Conservation (phyloP, 2,888 invertebrate genomes). For the Bellardia bayeri region DNA sequence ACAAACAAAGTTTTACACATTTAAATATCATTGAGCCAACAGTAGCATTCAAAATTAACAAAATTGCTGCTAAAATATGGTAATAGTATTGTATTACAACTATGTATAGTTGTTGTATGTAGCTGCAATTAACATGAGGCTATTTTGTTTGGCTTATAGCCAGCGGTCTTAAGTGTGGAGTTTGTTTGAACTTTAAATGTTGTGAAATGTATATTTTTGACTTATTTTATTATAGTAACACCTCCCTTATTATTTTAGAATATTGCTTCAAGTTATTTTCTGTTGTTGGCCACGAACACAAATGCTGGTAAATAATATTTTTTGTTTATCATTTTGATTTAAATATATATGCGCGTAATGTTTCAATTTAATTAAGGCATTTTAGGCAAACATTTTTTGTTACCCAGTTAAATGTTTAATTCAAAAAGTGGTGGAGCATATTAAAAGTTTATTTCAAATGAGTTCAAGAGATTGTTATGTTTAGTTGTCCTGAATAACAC, state of each 20-base stretch:
- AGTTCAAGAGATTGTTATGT: no score
- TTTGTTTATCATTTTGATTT: no score
- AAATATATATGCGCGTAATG: no score
- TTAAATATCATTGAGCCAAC: neutral
- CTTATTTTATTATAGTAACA: neutral
- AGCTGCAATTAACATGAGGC: neutral
- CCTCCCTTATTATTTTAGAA: neutral
- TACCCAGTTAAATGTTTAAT: no score
- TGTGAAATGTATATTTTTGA: neutral
- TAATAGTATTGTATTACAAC: constrained; percentile 11
- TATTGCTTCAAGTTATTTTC: neutral
- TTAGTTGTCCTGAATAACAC: no score
- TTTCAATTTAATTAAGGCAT: no score
- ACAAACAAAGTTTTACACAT: neutral
- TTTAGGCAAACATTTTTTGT: no score
- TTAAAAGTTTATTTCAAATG: no score
- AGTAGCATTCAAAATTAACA: neutral
- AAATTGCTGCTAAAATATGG: neutral
- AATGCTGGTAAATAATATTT: neutral
- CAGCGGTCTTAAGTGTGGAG: constrained; percentile 12
- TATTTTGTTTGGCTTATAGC: constrained; percentile 22
- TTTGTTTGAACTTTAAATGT: neutral
- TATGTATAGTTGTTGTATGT: neutral
- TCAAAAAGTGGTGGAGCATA: no score
- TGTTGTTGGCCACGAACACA: neutral